These are phyloP conservation scores for Brachionus manjavacas DNA, from an alignment of 1,140 invertebrate genomes.

Conservation along the genomic window DNA sequence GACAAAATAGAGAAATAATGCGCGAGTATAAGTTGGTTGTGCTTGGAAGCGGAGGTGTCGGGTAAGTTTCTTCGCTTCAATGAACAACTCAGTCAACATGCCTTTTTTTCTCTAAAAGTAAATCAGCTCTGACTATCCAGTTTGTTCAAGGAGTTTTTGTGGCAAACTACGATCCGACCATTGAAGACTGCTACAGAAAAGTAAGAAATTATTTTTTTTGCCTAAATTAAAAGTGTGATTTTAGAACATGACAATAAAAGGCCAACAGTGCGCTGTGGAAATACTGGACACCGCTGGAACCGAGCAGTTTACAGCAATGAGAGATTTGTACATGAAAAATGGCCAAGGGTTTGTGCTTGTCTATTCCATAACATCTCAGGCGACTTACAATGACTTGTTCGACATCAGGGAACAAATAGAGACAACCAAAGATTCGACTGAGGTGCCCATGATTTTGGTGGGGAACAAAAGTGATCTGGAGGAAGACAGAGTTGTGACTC, in stretches of 20 bases:
- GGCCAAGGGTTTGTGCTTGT: conserved; percentile 98
- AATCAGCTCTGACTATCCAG: conserved; percentile 70
- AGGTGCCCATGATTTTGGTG: conserved; percentile 95
- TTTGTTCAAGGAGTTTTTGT: conserved; percentile 98
- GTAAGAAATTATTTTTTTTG: background rate
- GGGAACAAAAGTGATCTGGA: conserved; percentile 99
- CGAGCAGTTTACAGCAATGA: conserved; percentile 99
- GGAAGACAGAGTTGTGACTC: conserved; percentile 94
- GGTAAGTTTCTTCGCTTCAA: conserved; percentile 70
- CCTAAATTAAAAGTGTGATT: background rate
- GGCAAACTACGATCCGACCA: conserved; percentile 99
- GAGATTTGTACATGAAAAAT: conserved; percentile 99
- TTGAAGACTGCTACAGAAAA: conserved; percentile 67
- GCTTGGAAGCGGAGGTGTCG: conserved; percentile 93
- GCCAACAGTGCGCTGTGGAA: conserved; percentile 97
- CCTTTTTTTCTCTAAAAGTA: background rate
- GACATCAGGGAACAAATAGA: conserved; percentile 97
- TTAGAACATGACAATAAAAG: conserved; percentile 93
- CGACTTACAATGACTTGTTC: conserved; percentile 98
- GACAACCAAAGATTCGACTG: conserved; percentile 78
- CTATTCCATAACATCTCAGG: conserved; percentile 98
- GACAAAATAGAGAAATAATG: background rate
- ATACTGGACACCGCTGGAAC: conserved; percentile 99
- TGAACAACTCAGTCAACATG: background rate
- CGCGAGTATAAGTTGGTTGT: conserved; percentile 98